Base-by-base conservation (phyloP, 2,113 vertebrate species). In the Macaca nemestrina region DNA sequence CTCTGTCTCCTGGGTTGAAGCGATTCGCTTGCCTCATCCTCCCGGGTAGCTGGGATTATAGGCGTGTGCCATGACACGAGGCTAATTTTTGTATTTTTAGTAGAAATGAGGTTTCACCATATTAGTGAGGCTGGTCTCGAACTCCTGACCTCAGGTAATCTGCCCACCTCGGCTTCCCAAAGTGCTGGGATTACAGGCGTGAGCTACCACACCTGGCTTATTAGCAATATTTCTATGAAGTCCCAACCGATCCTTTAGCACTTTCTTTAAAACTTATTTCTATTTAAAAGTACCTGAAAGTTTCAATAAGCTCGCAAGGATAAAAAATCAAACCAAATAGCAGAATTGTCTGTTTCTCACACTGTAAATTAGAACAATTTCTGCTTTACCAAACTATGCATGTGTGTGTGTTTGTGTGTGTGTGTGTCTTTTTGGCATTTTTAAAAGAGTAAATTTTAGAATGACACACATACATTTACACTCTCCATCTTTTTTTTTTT, bases 311-410 rank as follows among this genome's bases (percentile, higher is more conserved):
- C 10, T 22, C 20, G 76, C 6, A 38, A 75, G 35, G 27, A 38
- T 88, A 38, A 98, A 88, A 95, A 95, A 76, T 64, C 40, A 93
- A 92, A 94, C 35, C 50, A 73, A 92, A 30, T 32, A 22, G 12
- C 23, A 64, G n/a, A 93, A 85, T 0, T 45, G 17, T 45, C n/a
- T 84, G 32, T 52, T 88, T 94, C 59, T 22, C 25, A 84, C 6
- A 45, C 25, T 43, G 27, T 67, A 84, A 76, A 87, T 55, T 61
- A 85, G 40, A 96, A 67, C 91, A 82, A 79, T 70, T 64, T 93
- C 40, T 57, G 30, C 84, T 16, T 92, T 67, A 95, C 52, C n/a
- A 91, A 64, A 84, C 59, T 25, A 59, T 32, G 20, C 84, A 11
- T 43, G 9, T 50, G 22, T 67, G 67, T 50, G 13, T 73, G 16